phyloP scores from a whole-genome alignment of 2,888 invertebrate species.

The Ephialtes manifestator region DNA sequence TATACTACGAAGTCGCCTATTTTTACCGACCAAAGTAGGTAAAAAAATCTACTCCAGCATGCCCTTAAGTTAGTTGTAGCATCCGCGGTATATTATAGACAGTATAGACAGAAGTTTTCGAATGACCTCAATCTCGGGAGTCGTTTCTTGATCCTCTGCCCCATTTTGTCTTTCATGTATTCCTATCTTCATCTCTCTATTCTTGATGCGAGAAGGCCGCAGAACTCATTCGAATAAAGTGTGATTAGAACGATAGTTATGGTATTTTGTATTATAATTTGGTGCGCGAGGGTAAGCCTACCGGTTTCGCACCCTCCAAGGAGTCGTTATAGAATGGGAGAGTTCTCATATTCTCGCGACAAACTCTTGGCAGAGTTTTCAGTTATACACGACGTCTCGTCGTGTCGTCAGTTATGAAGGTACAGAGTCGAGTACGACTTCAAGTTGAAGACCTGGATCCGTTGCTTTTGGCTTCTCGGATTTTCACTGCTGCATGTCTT shows the following conservation, averaged over 20 bases:
- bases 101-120: background rate
- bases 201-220: slow-evolving; percentile 41
- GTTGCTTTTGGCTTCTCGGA: slow-evolving; percentile 26
- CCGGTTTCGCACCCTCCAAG: slow-evolving; percentile 73
- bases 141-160: background rate
- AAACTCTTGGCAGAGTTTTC: slow-evolving; percentile 22
- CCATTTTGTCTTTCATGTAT: background rate
- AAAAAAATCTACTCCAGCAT: no score
- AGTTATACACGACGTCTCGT: slow-evolving; percentile 8
- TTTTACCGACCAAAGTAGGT: no score
- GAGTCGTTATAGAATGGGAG: slow-evolving; percentile 77
- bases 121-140: background rate
- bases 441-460: slow-evolving; percentile 1
- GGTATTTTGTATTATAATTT: slow-evolving; percentile 85
- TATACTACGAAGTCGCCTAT: no score
- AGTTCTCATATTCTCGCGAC: slow-evolving; percentile 7
- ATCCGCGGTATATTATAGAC: background rate
- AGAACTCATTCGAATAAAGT: slow-evolving; percentile 84
- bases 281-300: slow-evolving; percentile 74
- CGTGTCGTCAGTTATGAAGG: slow-evolving; percentile 27
- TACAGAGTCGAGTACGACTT: slow-evolving; percentile 29
- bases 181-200: background rate
- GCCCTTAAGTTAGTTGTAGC: no score
- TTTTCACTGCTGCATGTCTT: slow-evolving; percentile 17
- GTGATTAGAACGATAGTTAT: slow-evolving; percentile 85